Evolutionary conservation across 1,140 invertebrate species (phyloP), one percentile per base, ranked within the genome.

Genomic region (Gerris buenoi): DNA sequence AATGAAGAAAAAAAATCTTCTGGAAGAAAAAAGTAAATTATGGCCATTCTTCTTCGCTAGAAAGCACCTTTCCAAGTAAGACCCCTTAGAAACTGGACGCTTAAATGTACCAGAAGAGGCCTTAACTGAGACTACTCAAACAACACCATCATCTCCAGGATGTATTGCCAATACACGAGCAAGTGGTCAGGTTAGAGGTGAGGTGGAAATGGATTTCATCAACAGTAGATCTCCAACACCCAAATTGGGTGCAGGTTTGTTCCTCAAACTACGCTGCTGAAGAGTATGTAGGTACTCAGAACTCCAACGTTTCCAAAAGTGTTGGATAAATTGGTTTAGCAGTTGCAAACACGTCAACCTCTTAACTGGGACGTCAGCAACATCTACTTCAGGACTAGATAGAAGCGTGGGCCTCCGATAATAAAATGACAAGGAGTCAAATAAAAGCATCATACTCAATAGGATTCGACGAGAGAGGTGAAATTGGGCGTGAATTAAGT

Each of bases 401-500:
- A 22, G 2, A 15, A 56, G 46, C 10, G n/a, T n/a, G 46, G 46
- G 10, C n/a, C 10, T 56, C 46, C 46, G 10, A 56, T 56, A 13
- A 56, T 13, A 56, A 56, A 56, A n/a, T 56, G 46, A n/a, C 46
- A 10, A 56, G 46, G 46, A 13, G 46, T 56, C n/a, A n/a, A n/a
- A n/a, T n/a, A n/a, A 56, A 56, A 56, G 64, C 25, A 13, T 68
- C 68, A n/a, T 14, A 18, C 5, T 70, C 65, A 14, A 63, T 59
- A 0, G 67, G 60, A 56, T 65, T 18, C 3, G 3, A 22, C 5
- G 64, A 65, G 14, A 65, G n/a, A 1, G 67, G 28, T 22, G 63
- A 67, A 33, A 73, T 15, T 18, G 72, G 72, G 18, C 73, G 66
- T 1, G 73, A 74, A 67, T 75, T 75, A 1, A 75, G 56, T 13